phyloP scores from a whole-genome alignment of 2,888 invertebrate genomes.

The Eilema depressum region DNA sequence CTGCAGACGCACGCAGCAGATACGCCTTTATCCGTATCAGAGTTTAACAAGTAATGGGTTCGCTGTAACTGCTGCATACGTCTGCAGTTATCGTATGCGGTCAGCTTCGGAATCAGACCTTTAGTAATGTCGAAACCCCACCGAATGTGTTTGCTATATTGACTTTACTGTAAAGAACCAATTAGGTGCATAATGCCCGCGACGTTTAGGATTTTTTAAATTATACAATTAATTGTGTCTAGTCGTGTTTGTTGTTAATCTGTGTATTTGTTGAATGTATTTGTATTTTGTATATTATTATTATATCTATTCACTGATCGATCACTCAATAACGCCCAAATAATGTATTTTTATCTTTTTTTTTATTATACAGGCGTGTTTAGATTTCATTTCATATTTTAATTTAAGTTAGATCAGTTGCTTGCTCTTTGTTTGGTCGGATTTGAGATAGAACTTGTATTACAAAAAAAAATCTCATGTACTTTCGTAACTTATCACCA shows the following conservation, averaged over 20 bases:
- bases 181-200: slow-evolving; percentile 5
- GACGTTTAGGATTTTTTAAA: slow-evolving; percentile 17
- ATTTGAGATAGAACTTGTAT: no score
- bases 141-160: slow-evolving; percentile 34
- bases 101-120: no score
- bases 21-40: no score
- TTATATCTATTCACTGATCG: background rate
- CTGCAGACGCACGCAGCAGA: no score
- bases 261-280: slow-evolving; percentile 36
- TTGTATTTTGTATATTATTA: slow-evolving; percentile 23
- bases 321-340: background rate
- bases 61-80: no score
- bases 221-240: slow-evolving; percentile 51
- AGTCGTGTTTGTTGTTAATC: slow-evolving; percentile 49
- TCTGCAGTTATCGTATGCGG: no score
- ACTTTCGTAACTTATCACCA: no score
- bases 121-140: slow-evolving; percentile 28
- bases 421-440: no score
- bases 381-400: background rate
- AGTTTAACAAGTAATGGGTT: no score
- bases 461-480: no score
- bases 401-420: no score
- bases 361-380: slow-evolving; percentile 42
- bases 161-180: slow-evolving; percentile 13
- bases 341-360: slow-evolving; percentile 8